Evolutionary conservation across 64 coral and sea anemone genomes (phyloP).

Genomic region (Anthopleura sola): DNA sequence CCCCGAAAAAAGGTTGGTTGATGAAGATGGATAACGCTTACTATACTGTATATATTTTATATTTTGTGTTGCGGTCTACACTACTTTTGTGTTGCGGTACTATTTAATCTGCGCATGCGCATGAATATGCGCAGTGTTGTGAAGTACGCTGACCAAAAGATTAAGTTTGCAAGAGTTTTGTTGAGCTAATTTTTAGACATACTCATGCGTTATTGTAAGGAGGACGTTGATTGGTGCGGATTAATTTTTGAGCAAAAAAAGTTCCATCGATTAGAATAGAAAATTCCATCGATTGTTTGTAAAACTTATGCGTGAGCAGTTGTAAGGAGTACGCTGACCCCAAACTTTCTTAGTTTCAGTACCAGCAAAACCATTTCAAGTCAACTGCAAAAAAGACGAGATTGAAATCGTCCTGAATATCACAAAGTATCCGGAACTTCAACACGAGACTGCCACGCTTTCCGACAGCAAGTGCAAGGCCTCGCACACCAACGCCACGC

Average conservation of each 20-base stretch:
- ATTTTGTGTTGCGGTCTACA: too few relatives aligned
- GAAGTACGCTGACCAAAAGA: too few relatives aligned
- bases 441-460: neutral
- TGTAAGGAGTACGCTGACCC: neutral
- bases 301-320: neutral
- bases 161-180: too few relatives aligned
- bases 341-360: neutral
- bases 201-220: too few relatives aligned
- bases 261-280: too few relatives aligned
- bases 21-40: neutral
- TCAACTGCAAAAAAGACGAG: constrained; percentile 11
- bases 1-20: neutral
- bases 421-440: neutral
- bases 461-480: neutral
- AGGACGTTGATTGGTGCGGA: too few relatives aligned
- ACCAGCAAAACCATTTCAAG: neutral
- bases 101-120: too few relatives aligned
- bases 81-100: too few relatives aligned
- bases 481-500: neutral
- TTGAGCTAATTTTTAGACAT: too few relatives aligned
- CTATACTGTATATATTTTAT: neutral
- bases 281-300: too few relatives aligned
- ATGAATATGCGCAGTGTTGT: too few relatives aligned
- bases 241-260: too few relatives aligned
- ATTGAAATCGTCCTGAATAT: constrained; percentile 17